These are phyloP conservation scores for Conger conger DNA, from an alignment of 2,113 vertebrate genomes.

Conservation along the genomic window DNA sequence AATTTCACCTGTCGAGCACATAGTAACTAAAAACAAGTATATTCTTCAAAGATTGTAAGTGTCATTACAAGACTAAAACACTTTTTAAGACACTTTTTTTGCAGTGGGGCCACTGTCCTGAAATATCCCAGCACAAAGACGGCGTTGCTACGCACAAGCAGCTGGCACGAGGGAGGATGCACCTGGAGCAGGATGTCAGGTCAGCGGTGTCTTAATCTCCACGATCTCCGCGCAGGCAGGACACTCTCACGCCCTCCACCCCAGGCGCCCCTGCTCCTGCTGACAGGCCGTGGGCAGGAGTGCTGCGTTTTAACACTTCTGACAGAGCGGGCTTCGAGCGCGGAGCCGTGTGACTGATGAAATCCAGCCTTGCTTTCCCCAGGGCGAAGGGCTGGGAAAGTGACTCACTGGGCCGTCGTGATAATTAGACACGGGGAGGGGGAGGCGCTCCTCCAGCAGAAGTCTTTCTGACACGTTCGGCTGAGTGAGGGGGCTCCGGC, in stretches of 20 bases:
- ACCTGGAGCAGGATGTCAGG: not conserved
- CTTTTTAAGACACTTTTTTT: no score
- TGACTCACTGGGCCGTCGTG: not conserved
- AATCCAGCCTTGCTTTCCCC: not conserved
- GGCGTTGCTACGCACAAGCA: no score
- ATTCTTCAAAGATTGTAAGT: no score
- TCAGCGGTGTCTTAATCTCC: not conserved
- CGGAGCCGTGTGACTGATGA: not conserved
- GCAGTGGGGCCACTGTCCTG: no score
- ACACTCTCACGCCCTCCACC: not conserved
- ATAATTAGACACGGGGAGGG: not conserved
- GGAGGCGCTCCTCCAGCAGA: not conserved
- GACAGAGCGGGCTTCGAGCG: not conserved
- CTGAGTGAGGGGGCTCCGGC: not conserved
- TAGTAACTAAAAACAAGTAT: no score
- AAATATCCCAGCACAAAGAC: no score
- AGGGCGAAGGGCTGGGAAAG: not conserved
- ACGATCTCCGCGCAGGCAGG: not conserved
- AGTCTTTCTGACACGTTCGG: not conserved
- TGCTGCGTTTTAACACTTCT: not conserved
- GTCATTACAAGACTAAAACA: no score
- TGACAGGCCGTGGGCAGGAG: not conserved
- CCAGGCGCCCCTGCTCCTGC: not conserved
- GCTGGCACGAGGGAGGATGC: not conserved
- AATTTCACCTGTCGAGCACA: no score